Percentiles rank a stretch among this genome's conserved stretches.
Conservation (phyloP, 2,113 vertebrate species). For the Leucosticte australis region DNA sequence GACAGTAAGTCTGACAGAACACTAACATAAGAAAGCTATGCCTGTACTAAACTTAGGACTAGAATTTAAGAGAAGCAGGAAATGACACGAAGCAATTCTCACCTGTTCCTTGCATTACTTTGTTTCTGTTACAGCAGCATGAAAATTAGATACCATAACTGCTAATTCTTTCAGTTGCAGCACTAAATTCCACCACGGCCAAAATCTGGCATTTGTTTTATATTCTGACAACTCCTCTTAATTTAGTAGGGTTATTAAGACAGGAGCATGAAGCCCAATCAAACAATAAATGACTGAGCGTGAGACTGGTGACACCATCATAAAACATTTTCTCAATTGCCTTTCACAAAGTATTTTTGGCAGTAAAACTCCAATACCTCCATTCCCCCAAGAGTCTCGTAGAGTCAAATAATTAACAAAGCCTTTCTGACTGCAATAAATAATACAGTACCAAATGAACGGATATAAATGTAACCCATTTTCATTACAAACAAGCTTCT, state of each 20-base stretch:
- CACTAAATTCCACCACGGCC: background rate
- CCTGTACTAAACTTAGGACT: background rate
- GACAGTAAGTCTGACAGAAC: background rate
- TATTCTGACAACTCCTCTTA: background rate
- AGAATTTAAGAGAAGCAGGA: background rate
- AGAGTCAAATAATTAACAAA: conserved; percentile 18
- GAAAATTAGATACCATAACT: background rate
- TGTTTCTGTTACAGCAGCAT: background rate
- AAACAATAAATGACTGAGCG: background rate
- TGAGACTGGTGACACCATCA: background rate
- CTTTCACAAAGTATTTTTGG: background rate
- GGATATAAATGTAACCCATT: background rate
- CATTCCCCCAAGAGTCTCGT: background rate
- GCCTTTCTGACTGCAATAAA: conserved; percentile 27
- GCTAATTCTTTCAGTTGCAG: background rate
- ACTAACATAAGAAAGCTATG: background rate
- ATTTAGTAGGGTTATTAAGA: background rate
- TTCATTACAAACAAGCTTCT: conserved; percentile 18
- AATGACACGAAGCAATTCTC: background rate
- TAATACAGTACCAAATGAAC: background rate
- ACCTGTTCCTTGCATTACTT: background rate
- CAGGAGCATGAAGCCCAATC: background rate
- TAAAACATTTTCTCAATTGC: conserved; percentile 30
- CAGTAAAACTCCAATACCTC: background rate
- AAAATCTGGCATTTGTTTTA: background rate